These are phyloP conservation scores for Pseudocheirus occidentalis DNA, from an alignment of 2,797 vertebrate species.

Conservation along the genomic window DNA sequence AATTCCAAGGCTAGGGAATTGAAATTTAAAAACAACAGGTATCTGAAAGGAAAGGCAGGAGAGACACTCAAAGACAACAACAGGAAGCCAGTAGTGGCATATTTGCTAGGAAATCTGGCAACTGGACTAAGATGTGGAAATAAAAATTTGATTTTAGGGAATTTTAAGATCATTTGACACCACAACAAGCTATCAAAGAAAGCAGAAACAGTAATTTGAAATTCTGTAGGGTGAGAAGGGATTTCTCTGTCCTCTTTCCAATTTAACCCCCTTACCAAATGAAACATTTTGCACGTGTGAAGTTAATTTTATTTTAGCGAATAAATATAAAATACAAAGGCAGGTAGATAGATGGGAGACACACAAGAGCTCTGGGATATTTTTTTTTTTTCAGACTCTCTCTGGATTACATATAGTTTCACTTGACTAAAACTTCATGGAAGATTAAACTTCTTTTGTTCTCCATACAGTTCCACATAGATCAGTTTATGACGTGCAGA, in stretches of 20 bases:
- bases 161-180: not conserved
- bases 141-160: constrained; percentile 3
- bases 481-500: constrained; percentile 76
- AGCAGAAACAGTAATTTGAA: not conserved
- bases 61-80: not conserved
- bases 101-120: not conserved
- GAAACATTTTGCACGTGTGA: not conserved
- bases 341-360: constrained; percentile 30
- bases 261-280: constrained; percentile 30
- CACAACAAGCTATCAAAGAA: constrained; percentile 25
- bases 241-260: constrained; percentile 20
- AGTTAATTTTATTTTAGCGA: constrained; percentile 32
- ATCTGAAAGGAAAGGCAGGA: constrained; percentile 43
- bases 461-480: constrained; percentile 75
- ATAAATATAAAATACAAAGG: constrained; percentile 64
- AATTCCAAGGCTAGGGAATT: not conserved
- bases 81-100: not conserved
- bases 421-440: constrained; percentile 76
- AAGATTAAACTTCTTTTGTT: constrained; percentile 82
- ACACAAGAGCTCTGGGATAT: constrained; percentile 67
- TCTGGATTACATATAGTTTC: constrained; percentile 78
- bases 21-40: constrained; percentile 49
- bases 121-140: not conserved
- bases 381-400: constrained; percentile 52
- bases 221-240: not conserved